These are phyloP conservation scores for Coelopa pilipes DNA, from an alignment of 2,888 invertebrate genomes.

Conservation along the genomic window DNA sequence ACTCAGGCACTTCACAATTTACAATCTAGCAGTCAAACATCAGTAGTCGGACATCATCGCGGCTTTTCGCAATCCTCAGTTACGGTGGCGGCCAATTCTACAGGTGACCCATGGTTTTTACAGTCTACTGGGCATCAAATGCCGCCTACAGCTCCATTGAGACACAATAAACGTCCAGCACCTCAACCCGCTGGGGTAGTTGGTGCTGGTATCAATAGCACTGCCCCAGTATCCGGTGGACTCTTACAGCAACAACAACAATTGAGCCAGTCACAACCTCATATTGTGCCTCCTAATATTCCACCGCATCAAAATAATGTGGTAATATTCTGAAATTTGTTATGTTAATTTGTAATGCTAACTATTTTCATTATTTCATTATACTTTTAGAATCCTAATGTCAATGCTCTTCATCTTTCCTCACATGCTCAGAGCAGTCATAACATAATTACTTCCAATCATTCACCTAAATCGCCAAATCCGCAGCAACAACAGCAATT, in stretches of 20 bases:
- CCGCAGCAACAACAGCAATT: constrained; percentile 50
- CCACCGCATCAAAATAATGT: constrained; percentile 65
- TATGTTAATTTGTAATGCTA: constrained; percentile 12
- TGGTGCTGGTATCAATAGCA: constrained; percentile 40
- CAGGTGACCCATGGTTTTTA: constrained; percentile 68
- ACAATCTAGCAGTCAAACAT: constrained; percentile 65
- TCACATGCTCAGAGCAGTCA: constrained; percentile 67
- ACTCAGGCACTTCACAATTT: constrained; percentile 58
- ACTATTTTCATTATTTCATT: constrained; percentile 21
- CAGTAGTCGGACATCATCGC: constrained; percentile 67
- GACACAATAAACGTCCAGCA: constrained; percentile 68
- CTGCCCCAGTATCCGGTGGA: constrained; percentile 19
- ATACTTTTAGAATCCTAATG: constrained; percentile 58
- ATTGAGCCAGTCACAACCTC: constrained; percentile 65
- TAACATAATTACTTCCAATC: constrained; percentile 64
- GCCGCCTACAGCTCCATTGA: constrained; percentile 67
- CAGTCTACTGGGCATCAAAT: constrained; percentile 68
- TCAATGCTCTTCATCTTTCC: constrained; percentile 63
- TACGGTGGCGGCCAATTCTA: constrained; percentile 59
- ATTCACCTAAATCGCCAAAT: constrained; percentile 66
- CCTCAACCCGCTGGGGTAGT: constrained; percentile 59
- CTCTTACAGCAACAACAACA: constrained; percentile 63
- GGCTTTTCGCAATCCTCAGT: constrained; percentile 67
- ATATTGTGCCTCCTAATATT: constrained; percentile 65
- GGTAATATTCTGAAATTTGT: constrained; percentile 46